phyloP scores from a whole-genome alignment of 2,888 invertebrate genomes.

The Chrysomela aeneicollis region DNA sequence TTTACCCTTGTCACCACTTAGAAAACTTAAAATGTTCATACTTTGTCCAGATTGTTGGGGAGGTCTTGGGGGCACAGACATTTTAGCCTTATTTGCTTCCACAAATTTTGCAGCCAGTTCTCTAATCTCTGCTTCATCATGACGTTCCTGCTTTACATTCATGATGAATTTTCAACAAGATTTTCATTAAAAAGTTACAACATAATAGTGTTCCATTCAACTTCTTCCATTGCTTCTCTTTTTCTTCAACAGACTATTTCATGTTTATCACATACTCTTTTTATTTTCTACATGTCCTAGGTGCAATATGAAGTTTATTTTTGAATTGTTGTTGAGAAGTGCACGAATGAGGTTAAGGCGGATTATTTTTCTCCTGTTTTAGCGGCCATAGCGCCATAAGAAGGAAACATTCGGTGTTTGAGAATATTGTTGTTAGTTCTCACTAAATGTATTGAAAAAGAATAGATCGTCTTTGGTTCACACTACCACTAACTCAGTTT shows the following conservation, averaged over 20 bases:
- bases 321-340: slow-evolving; percentile 51
- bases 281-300: slow-evolving; percentile 26
- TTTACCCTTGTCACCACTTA: slow-evolving; percentile 58
- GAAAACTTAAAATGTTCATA: slow-evolving; percentile 70
- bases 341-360: slow-evolving; percentile 59
- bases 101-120: slow-evolving; percentile 88
- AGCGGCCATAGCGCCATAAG: slow-evolving; percentile 61
- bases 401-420: slow-evolving; percentile 57
- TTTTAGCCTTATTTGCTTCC: slow-evolving; percentile 67
- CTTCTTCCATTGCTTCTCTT: slow-evolving; percentile 35
- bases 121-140: slow-evolving; percentile 87
- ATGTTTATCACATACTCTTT: slow-evolving; percentile 26
- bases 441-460: slow-evolving; percentile 36
- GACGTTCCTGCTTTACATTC: slow-evolving; percentile 75
- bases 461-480: slow-evolving; percentile 42
- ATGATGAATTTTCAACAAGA: slow-evolving; percentile 31
- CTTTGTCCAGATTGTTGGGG: slow-evolving; percentile 60
- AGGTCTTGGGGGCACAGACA: slow-evolving; percentile 59
- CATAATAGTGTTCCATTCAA: slow-evolving; percentile 29
- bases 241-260: slow-evolving; percentile 20
- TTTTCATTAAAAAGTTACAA: slow-evolving; percentile 35
- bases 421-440: slow-evolving; percentile 53
- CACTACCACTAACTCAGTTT: slow-evolving; percentile 42
- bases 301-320: slow-evolving; percentile 31
- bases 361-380: slow-evolving; percentile 58